These are phyloP conservation scores for Drosophila trapezifrons DNA, from an alignment of 1,140 invertebrate species.

Conservation along the genomic window DNA sequence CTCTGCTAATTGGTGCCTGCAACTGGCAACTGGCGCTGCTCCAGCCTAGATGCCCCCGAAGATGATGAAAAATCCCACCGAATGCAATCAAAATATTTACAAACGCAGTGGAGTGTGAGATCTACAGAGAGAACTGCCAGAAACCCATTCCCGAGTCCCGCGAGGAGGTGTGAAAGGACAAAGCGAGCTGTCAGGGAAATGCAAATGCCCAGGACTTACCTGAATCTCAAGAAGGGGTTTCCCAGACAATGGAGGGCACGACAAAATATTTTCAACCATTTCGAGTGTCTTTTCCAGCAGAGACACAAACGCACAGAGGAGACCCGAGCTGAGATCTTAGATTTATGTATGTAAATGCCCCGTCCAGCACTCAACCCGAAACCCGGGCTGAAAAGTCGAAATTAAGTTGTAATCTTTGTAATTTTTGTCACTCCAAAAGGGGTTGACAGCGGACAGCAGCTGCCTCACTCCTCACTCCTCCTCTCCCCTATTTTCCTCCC, in stretches of 20 bases:
- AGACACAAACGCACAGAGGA: constrained; percentile 3
- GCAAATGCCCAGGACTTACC: constrained; percentile 44
- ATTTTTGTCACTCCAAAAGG: constrained; percentile 69
- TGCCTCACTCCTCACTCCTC: constrained; percentile 53
- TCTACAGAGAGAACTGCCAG: neutral
- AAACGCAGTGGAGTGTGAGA: constrained; percentile 48
- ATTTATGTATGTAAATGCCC: constrained; percentile 81
- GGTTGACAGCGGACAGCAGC: constrained; percentile 70
- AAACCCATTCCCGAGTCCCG: constrained; percentile 11
- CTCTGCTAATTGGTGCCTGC: constrained; percentile 56
- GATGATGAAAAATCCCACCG: constrained; percentile 40
- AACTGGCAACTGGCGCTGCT: constrained; percentile 5
- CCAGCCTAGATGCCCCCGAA: neutral
- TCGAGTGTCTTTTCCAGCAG: constrained; percentile 69
- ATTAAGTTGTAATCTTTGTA: constrained; percentile 83
- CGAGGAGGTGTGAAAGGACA: constrained; percentile 74
- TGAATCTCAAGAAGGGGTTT: constrained; percentile 49
- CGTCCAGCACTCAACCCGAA: constrained; percentile 39
- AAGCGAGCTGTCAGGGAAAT: constrained; percentile 52
- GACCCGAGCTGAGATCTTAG: constrained; percentile 36
- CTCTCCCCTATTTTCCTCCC: constrained; percentile 1
- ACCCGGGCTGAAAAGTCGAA: constrained; percentile 69
- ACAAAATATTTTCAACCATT: constrained; percentile 78
- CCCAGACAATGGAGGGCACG: constrained; percentile 53
- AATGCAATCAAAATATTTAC: constrained; percentile 79